These are phyloP conservation scores for Caenorhabditis auriculariae DNA, from an alignment of 2,888 invertebrate genomes.

Conservation along the genomic window DNA sequence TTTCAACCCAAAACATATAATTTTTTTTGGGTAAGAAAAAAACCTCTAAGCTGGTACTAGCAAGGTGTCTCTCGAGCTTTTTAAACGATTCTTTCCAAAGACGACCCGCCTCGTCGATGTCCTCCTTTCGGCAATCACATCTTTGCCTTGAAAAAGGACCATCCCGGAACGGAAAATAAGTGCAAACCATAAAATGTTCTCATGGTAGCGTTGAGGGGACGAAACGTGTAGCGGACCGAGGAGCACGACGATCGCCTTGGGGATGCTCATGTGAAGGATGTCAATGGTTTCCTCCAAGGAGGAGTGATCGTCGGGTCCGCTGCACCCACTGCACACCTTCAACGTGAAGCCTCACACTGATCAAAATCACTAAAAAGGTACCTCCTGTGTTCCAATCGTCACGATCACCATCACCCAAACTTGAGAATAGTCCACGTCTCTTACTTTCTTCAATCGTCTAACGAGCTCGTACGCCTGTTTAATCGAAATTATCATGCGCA, in stretches of 20 bases:
- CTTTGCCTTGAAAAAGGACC: no score
- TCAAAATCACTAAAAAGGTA: slow-evolving; percentile 7
- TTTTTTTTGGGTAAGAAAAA: no score
- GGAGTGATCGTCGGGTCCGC: slow-evolving; percentile 44
- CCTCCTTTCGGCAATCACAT: neutral
- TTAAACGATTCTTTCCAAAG: no score
- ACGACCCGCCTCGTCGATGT: no score
- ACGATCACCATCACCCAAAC: slow-evolving; percentile 62
- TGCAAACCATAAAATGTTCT: neutral
- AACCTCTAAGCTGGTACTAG: neutral
- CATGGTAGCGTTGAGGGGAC: slow-evolving; percentile 18
- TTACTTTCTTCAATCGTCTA: slow-evolving; percentile 32
- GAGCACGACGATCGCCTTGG: slow-evolving; percentile 56
- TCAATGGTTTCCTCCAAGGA: slow-evolving; percentile 47
- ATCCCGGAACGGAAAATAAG: neutral
- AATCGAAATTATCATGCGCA: no score
- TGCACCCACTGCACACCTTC: slow-evolving; percentile 52
- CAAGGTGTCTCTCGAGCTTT: neutral
- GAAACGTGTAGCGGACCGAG: slow-evolving; percentile 60
- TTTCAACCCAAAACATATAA: no score
- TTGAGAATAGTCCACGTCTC: slow-evolving; percentile 46
- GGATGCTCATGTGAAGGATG: slow-evolving; percentile 49
- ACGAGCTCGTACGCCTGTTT: slow-evolving; percentile 53
- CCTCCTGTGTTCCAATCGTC: slow-evolving; percentile 61
- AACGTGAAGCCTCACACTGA: neutral